Evolutionary conservation across 2,888 invertebrate species (phyloP), one percentile per base, ranked within the genome.

Genomic region (Heliothis peltigera): DNA sequence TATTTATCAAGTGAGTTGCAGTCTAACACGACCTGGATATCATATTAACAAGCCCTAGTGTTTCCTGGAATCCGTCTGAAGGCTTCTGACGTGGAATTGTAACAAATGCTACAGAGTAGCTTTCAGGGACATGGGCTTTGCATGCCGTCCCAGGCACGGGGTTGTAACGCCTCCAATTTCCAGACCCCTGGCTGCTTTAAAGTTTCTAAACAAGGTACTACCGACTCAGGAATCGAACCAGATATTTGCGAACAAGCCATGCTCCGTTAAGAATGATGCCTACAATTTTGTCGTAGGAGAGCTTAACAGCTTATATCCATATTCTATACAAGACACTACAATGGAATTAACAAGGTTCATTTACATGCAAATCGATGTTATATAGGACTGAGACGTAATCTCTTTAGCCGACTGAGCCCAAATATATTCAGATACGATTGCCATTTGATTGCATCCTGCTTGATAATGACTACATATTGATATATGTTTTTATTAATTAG

Each of bases 351-450:
- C 81, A 64, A 75, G 68, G 64, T 75, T 82, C 80, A 83, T 87
- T 84, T 81, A 70, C 72, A 84, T 86, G 79, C 79, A 86, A 87
- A 86, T 87, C 80, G 82, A 81, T 68, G 75, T 83, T 78, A 79
- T 75, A 67, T 63, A 79, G 75, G 63, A 21, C 58, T 74, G 59
- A 73, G 75, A 74, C 76, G 70, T 78, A 82, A 84, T 83, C 81
- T 80, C 77, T 73, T 79, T 74, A 76, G 68, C 68, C 64, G 53
- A 59, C 75, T 70, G 79, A 81, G 78, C 78, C 63, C 53, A 80
- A 82, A 80, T 79, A 80, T 79, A 81, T 81, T 77, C 74, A 67
- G 78, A 77, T 81, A 71, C 74, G 71, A 75, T 81, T 75, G 70
- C 70, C 47, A 62, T 79, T 77, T 79, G 65, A 77, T 77, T 71